These are phyloP conservation scores for Lophura nycthemera DNA, from an alignment of 2,113 vertebrate species.

Conservation along the genomic window DNA sequence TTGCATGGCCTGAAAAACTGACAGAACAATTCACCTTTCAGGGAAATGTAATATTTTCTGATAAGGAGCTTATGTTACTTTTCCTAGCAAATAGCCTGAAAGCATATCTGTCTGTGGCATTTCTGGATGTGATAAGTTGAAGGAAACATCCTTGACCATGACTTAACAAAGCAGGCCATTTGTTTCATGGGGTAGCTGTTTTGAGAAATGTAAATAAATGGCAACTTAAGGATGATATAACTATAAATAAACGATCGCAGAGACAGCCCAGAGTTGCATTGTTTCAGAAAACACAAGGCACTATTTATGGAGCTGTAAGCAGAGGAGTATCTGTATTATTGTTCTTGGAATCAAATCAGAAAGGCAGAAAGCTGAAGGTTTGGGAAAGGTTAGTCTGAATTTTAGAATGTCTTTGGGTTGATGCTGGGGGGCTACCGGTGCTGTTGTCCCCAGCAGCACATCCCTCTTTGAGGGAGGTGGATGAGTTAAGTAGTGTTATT, in stretches of 20 bases:
- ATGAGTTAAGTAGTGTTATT: not conserved
- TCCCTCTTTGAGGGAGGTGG: not conserved
- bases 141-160: constrained; percentile 82
- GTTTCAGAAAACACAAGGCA: constrained; percentile 72
- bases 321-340: constrained; percentile 70
- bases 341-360: constrained; percentile 66
- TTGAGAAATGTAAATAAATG: constrained; percentile 77
- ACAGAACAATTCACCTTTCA: constrained; percentile 85
- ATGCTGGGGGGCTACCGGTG: not conserved
- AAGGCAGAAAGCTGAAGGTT: constrained; percentile 60
- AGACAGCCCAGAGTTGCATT: constrained; percentile 71
- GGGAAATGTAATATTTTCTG: constrained; percentile 88
- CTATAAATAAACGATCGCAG: constrained; percentile 74
- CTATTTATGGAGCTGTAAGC: constrained; percentile 74
- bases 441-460: not conserved
- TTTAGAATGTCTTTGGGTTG: constrained; percentile 19
- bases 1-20: constrained; percentile 84
- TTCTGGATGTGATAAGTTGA: constrained; percentile 84
- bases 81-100: constrained; percentile 80
- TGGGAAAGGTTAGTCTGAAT: constrained; percentile 26
- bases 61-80: constrained; percentile 93
- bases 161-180: constrained; percentile 76
- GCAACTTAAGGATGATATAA: constrained; percentile 77
- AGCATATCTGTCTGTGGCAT: constrained; percentile 82
- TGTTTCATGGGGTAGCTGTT: constrained; percentile 73